phyloP scores from a whole-genome alignment of 2,113 vertebrate genomes.

The Hydropotes inermis region DNA sequence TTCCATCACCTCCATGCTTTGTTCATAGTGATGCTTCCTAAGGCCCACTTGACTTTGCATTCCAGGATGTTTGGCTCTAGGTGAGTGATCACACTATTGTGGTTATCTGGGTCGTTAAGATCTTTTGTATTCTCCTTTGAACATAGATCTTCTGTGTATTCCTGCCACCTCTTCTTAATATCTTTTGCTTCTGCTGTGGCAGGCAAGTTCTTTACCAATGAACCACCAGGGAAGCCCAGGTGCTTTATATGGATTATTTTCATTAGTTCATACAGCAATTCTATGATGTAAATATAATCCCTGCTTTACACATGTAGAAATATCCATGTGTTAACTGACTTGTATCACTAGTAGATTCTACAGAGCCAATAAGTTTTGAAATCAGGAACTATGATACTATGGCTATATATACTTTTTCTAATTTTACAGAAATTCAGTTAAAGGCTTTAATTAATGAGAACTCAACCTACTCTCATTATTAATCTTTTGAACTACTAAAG shows the following conservation, averaged over 20 bases:
- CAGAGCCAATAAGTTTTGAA: background rate
- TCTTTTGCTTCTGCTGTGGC: background rate
- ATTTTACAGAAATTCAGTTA: background rate
- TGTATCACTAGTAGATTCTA: background rate
- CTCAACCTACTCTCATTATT: background rate
- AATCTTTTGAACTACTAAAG: background rate
- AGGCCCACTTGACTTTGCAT: background rate
- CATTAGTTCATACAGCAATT: background rate
- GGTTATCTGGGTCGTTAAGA: background rate
- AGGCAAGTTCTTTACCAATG: background rate
- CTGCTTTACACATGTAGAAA: background rate
- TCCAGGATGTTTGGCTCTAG: background rate
- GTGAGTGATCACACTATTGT: background rate
- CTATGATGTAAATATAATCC: background rate
- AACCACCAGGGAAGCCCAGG: background rate
- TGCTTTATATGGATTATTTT: background rate
- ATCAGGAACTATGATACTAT: background rate
- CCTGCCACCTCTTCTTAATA: background rate
- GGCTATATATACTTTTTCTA: background rate
- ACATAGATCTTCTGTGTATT: background rate
- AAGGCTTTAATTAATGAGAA: background rate
- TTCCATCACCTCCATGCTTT: background rate
- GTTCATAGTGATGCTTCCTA: background rate
- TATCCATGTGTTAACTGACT: background rate
- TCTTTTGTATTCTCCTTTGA: background rate